phyloP scores from a whole-genome alignment of 2,113 vertebrate genomes.

The Chionodraco myersi region DNA sequence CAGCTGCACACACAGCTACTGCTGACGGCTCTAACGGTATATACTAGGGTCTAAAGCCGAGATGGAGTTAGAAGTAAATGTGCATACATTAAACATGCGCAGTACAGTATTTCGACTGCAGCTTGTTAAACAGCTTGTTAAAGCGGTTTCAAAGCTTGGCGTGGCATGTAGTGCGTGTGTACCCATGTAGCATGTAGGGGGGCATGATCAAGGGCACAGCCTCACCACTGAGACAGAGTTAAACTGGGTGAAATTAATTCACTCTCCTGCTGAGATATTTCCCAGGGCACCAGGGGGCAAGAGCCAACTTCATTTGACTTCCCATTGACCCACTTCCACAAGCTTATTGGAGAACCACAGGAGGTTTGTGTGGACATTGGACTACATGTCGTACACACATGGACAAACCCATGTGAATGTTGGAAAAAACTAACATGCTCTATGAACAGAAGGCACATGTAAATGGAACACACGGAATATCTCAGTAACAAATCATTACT shows the following conservation, averaged over 20 bases:
- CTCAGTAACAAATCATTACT: slow-evolving; percentile 3
- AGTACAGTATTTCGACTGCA: slow-evolving; percentile 33
- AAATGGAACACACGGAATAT: slow-evolving; percentile 4
- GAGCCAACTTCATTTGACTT: slow-evolving; percentile 85
- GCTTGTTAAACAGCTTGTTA: slow-evolving; percentile 59
- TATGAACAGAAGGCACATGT: not conserved
- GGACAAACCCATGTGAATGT: slow-evolving; percentile 3
- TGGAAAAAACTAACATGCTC: not conserved
- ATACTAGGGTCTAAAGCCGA: slow-evolving; percentile 11
- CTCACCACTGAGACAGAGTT: slow-evolving; percentile 76
- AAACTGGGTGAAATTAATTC: slow-evolving; percentile 85
- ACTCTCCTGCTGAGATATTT: slow-evolving; percentile 82
- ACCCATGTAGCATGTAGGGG: slow-evolving; percentile 61
- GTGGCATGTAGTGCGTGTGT: slow-evolving; percentile 25
- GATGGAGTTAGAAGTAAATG: not conserved
- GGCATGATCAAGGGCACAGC: slow-evolving; percentile 75
- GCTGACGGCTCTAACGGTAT: not conserved
- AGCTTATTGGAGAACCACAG: slow-evolving; percentile 71
- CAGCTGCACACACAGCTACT: not conserved
- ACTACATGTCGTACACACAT: slow-evolving; percentile 18
- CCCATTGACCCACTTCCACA: slow-evolving; percentile 82
- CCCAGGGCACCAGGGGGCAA: slow-evolving; percentile 81
- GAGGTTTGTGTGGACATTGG: slow-evolving; percentile 55
- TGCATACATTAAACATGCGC: slow-evolving; percentile 34
- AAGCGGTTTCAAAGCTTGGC: slow-evolving; percentile 50